These are phyloP conservation scores for Scaptomyza flava DNA, from an alignment of 2,888 invertebrate species.

Conservation along the genomic window DNA sequence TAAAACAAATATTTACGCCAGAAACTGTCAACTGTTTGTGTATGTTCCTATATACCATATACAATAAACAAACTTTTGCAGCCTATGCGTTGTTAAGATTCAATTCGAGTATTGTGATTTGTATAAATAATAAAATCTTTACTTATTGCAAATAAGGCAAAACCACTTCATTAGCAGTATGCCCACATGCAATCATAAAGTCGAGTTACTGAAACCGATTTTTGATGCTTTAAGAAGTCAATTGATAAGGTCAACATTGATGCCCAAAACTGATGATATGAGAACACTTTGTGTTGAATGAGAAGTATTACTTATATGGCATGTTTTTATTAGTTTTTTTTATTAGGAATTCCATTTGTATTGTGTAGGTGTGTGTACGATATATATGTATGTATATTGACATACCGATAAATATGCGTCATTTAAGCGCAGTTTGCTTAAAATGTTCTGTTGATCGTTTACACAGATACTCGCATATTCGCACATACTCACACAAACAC, in stretches of 20 bases:
- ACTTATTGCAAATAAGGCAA: conserved; percentile 3
- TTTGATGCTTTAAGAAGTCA: conserved; percentile 31
- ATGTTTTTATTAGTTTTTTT: conserved; percentile 16
- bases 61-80: conserved; percentile 8
- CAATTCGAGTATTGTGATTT: not conserved
- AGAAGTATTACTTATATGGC: conserved; percentile 1
- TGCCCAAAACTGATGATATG: conserved; percentile 34
- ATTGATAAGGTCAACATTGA: conserved; percentile 49
- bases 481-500: not conserved
- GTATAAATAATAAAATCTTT: not conserved
- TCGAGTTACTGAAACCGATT: conserved; percentile 8
- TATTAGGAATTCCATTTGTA: conserved; percentile 44
- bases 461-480: conserved; percentile 33
- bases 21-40: conserved; percentile 38
- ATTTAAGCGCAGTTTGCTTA: conserved; percentile 42
- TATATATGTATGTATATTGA: conserved; percentile 17
- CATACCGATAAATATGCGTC: conserved; percentile 28
- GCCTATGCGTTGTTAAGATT: conserved; percentile 13
- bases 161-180: not conserved
- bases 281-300: not conserved
- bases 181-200: not conserved
- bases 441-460: conserved; percentile 33
- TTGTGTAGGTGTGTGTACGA: conserved; percentile 46
- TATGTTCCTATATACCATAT: conserved; percentile 15
- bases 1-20: conserved; percentile 48